These are phyloP conservation scores for Empis stercorea DNA, from an alignment of 2,888 invertebrate species.

Conservation along the genomic window DNA sequence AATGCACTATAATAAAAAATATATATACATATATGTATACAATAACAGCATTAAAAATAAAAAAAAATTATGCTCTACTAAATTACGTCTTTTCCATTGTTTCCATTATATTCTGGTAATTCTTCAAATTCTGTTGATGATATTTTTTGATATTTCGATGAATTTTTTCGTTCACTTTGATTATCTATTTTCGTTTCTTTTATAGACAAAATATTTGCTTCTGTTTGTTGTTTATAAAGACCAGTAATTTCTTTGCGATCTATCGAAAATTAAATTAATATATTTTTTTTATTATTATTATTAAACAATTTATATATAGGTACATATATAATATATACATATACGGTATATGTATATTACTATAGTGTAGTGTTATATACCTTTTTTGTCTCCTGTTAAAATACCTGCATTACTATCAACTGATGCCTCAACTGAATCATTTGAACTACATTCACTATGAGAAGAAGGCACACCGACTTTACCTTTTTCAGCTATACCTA, in stretches of 20 bases:
- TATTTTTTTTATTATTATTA: no score
- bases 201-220: conserved; percentile 28
- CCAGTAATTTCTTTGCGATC: conserved; percentile 17
- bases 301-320: no score
- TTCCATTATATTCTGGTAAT: conserved; percentile 44
- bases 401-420: conserved; percentile 34
- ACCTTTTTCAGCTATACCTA: conserved; percentile 35
- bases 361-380: no score
- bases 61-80: neutral
- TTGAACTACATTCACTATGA: conserved; percentile 36
- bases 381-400: conserved; percentile 31
- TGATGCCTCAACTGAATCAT: conserved; percentile 35
- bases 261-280: conserved; percentile 5
- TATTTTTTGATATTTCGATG: conserved; percentile 23
- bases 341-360: no score
- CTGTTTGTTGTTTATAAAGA: conserved; percentile 10
- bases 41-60: neutral
- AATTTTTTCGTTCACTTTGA: conserved; percentile 25
- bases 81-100: conserved; percentile 51
- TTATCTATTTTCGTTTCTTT: conserved; percentile 54
- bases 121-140: conserved; percentile 18
- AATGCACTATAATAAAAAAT: conserved; percentile 32
- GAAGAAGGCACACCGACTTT: conserved; percentile 36
- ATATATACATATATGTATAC: neutral
- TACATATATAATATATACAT: no score